Evolutionary conservation across 2,888 invertebrate genomes (phyloP).

Genomic region (Thereva unica): DNA sequence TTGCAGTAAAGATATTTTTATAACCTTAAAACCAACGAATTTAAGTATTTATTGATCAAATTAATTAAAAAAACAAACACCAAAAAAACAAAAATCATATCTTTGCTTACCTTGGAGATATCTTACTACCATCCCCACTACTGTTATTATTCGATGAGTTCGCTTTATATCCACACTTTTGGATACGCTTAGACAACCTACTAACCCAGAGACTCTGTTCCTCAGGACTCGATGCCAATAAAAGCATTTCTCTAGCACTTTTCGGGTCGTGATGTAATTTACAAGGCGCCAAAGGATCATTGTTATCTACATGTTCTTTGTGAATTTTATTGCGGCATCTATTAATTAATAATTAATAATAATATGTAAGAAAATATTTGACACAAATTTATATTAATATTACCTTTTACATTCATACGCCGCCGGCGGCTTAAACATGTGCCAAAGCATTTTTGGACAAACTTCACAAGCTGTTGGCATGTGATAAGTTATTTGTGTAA

Average conservation of each 20-base stretch:
- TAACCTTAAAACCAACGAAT: too few relatives aligned
- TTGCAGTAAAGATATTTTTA: too few relatives aligned
- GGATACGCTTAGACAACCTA: constrained; percentile 87
- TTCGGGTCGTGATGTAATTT: constrained; percentile 95
- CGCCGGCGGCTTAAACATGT: constrained; percentile 96
- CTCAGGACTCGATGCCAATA: constrained; percentile 82
- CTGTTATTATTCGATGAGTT: constrained; percentile 64
- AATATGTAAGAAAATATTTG: constrained; percentile 1
- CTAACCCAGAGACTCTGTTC: constrained; percentile 94
- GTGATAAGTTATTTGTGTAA: constrained; percentile 94
- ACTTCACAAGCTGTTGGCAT: constrained; percentile 98
- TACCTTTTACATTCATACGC: constrained; percentile 93
- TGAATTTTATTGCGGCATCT: constrained; percentile 97
- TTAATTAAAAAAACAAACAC: neutral
- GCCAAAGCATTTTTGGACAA: constrained; percentile 95
- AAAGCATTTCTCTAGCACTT: constrained; percentile 89
- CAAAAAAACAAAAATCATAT: constrained; percentile 8
- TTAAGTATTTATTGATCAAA: too few relatives aligned
- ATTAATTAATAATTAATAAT: constrained; percentile 49
- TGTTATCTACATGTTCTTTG: constrained; percentile 88
- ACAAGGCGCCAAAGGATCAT: constrained; percentile 88
- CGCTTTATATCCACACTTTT: constrained; percentile 90
- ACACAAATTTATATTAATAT: neutral
- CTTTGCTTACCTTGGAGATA: constrained; percentile 72
- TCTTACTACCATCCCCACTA: constrained; percentile 66